Conservation (phyloP, 2,113 vertebrate genomes). For the Trichomycterus rosablanca region DNA sequence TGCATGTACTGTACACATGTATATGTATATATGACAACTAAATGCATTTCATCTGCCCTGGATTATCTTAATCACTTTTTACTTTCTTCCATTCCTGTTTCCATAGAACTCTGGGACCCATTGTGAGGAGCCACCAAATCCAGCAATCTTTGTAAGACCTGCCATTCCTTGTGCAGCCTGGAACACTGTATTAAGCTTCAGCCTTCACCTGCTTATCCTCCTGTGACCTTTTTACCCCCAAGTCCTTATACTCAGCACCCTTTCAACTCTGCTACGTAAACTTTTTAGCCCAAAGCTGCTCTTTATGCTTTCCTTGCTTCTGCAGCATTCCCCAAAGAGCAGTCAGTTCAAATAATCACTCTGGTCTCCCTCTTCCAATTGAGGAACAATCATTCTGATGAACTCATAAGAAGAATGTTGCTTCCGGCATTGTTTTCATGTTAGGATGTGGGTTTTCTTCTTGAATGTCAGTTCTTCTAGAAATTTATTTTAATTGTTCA, state of each 20-base stretch:
- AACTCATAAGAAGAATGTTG: slow-evolving; percentile 31
- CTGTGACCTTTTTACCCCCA: slow-evolving; percentile 69
- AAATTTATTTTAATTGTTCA: slow-evolving; percentile 50
- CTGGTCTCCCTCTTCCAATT: neutral
- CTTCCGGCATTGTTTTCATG: slow-evolving; percentile 24
- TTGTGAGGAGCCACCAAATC: slow-evolving; percentile 70
- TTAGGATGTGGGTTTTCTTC: slow-evolving; percentile 33
- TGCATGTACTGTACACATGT: too few species aligned
- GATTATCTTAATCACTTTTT: neutral
- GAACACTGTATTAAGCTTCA: slow-evolving; percentile 65
- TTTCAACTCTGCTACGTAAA: slow-evolving; percentile 63
- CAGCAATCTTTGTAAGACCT: slow-evolving; percentile 76
- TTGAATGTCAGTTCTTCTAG: slow-evolving; percentile 42
- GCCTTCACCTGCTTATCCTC: slow-evolving; percentile 61
- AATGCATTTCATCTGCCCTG: too few species aligned
- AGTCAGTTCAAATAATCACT: slow-evolving; percentile 68
- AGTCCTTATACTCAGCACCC: slow-evolving; percentile 66
- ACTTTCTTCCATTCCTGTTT: slow-evolving; percentile 42
- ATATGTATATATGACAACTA: neutral
- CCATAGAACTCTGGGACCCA: slow-evolving; percentile 73
- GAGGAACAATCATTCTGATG: neutral
- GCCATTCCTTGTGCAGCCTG: slow-evolving; percentile 60
- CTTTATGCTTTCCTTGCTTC: slow-evolving; percentile 66
- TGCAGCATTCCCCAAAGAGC: slow-evolving; percentile 80
- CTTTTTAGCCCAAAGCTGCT: slow-evolving; percentile 67